A percentile compares a stretch with the other conserved stretches of the same genome.
phyloP scores from a whole-genome alignment of 1,140 invertebrate genomes.

The Atta texana region DNA sequence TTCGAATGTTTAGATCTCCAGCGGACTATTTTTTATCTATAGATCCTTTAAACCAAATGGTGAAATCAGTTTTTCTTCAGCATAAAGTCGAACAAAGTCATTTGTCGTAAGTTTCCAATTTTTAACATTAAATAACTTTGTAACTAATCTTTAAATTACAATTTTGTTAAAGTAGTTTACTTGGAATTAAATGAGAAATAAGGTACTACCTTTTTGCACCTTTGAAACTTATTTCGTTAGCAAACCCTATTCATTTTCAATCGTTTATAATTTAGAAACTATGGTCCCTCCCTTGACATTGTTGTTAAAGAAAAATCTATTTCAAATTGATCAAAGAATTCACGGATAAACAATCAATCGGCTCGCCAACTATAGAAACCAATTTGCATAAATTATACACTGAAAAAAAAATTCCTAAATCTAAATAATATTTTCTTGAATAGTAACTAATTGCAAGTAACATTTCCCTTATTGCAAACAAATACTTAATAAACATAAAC shows the following conservation, averaged over 20 bases:
- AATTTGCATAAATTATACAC: not conserved
- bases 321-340: not conserved
- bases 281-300: slow-evolving; percentile 1
- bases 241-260: slow-evolving; percentile 4
- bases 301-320: slow-evolving; percentile 17
- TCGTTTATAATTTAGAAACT: not conserved
- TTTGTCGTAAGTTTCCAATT: slow-evolving; percentile 42
- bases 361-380: too few relatives aligned
- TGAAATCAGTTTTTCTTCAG: not conserved
- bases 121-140: slow-evolving; percentile 44
- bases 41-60: not conserved
- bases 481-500: too few relatives aligned
- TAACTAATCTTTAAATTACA: slow-evolving; percentile 43
- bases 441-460: too few relatives aligned
- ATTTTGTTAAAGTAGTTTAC: slow-evolving; percentile 44
- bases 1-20: not conserved
- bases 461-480: too few relatives aligned
- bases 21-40: not conserved
- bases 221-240: slow-evolving; percentile 15
- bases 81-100: slow-evolving; percentile 14
- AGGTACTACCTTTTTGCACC: slow-evolving; percentile 32
- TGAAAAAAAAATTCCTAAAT: too few relatives aligned
- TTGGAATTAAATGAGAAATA: slow-evolving; percentile 40
- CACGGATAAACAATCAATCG: not conserved
- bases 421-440: too few relatives aligned